Base-by-base conservation (phyloP, 1,140 invertebrate species). In the Melitaea cinxia region DNA sequence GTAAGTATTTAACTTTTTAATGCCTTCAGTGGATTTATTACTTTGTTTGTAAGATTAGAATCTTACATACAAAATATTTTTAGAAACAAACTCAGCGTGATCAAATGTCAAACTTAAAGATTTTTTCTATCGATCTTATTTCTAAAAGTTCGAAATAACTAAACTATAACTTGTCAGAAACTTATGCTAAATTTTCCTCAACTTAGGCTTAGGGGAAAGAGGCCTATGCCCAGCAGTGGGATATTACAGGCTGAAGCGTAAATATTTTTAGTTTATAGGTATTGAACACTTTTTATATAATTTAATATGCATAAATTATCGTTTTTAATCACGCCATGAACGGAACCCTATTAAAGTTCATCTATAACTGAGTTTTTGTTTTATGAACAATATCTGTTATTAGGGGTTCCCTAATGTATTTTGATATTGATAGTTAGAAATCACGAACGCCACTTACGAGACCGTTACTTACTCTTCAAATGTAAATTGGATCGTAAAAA, bases 401-500 rank as follows among this genome's bases (percentile, higher is more conserved):
- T 14, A 17, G 55, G 45, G 47, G 33, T 52, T 65, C 54, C 47
- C 54, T 26, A 65, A 65, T 35, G 47, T 47, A 65, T 57, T 56
- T 56, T 57, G 30, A 42, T 64, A 64, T 57, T 65, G 62, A 65
- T 65, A 65, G 62, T 65, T 57, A 24, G 30, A 39, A 39, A 57
- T 65, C 68, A 70, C 68, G 63, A 69, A 77, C 68, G 75, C 75
- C 73, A 71, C 69, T 80, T 75, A 72, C 70, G 62, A 73, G 60
- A 65, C 81, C 79, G 79, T 80, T 83, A 83, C 65, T 70, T 70
- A 66, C 68, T 74, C 78, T 82, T 78, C 73, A 78, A 78, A 80
- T 83, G 75, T 80, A 82, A 82, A 78, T 78, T 76, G 72, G 78
- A 72, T 77, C 79, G 76, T 82, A 83, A 83, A 83, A 78, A 58